phyloP scores from a whole-genome alignment of 2,888 invertebrate species.

The Drosophila prostipennis region DNA sequence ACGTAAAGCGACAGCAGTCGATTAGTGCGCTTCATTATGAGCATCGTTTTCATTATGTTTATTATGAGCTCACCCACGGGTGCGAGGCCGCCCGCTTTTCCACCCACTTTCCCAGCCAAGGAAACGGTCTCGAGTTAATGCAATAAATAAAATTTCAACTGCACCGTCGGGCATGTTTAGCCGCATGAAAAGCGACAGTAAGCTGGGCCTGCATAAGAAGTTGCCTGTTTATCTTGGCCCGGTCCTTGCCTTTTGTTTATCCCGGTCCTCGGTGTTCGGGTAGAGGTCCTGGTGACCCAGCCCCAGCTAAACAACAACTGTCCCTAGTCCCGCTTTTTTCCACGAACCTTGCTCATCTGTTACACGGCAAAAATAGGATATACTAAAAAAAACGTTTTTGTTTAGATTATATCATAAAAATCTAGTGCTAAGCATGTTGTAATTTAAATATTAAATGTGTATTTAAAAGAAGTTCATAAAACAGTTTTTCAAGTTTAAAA shows the following conservation, averaged over 20 bases:
- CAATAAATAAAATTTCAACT: constrained; percentile 79
- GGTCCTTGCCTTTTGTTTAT: constrained; percentile 66
- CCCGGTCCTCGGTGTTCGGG: constrained; percentile 41
- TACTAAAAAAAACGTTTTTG: background rate
- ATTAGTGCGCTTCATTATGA: constrained; percentile 76
- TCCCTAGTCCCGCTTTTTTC: constrained; percentile 5
- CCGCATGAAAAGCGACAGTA: constrained; percentile 79
- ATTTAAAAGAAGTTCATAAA: no score
- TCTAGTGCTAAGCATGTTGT: no score
- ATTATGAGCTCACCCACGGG: constrained; percentile 48
- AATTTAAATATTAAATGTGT: no score
- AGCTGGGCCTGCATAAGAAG: constrained; percentile 72
- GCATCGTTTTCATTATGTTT: constrained; percentile 76
- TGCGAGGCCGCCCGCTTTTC: constrained; percentile 1
- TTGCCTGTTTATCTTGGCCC: constrained; percentile 75
- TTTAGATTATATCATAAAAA: no score
- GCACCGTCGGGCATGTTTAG: constrained; percentile 78
- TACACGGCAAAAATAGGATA: background rate
- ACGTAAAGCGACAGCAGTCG: constrained; percentile 55
- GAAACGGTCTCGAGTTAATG: constrained; percentile 72
- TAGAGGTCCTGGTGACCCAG: constrained; percentile 5
- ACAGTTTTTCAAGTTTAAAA: no score
- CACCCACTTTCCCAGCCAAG: background rate
- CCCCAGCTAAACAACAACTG: constrained; percentile 5
- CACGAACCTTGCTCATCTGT: constrained; percentile 5